These are phyloP conservation scores for Hafferia zeledoni DNA, from an alignment of 2,797 vertebrate genomes.

Conservation along the genomic window DNA sequence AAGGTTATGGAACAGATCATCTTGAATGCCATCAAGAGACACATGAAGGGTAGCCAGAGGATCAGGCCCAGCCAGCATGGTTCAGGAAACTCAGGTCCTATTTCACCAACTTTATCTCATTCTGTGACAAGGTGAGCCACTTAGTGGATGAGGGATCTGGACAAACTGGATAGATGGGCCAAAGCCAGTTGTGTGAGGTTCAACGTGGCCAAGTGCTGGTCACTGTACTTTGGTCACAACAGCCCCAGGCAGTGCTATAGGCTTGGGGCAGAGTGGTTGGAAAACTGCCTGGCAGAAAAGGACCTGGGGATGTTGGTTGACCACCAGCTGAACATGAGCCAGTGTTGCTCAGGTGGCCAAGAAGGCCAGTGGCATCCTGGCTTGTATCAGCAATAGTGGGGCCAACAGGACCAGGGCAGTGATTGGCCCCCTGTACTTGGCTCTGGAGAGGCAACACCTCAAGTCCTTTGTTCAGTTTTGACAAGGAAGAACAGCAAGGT, in stretches of 20 bases:
- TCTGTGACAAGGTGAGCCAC: neutral
- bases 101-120: neutral
- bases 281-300: neutral
- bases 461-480: neutral
- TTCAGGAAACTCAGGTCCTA: neutral
- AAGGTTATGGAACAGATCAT: rapidly evolving
- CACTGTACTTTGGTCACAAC: neutral
- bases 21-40: neutral
- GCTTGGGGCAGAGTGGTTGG: no score
- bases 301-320: neutral
- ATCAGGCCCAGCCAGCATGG: neutral
- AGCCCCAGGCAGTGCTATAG: neutral
- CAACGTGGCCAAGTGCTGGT: neutral
- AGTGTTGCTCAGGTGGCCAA: neutral
- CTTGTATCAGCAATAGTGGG: neutral
- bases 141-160: neutral
- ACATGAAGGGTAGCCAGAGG: rapidly evolving
- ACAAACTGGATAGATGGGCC: neutral
- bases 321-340: neutral
- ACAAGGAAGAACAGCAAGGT: neutral
- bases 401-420: neutral
- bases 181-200: neutral
- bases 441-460: neutral
- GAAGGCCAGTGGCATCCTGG: neutral
- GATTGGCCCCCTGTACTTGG: neutral